Evolutionary conservation across 2,797 vertebrate species (phyloP).

Genomic region (Brachyrhaphis roseni): DNA sequence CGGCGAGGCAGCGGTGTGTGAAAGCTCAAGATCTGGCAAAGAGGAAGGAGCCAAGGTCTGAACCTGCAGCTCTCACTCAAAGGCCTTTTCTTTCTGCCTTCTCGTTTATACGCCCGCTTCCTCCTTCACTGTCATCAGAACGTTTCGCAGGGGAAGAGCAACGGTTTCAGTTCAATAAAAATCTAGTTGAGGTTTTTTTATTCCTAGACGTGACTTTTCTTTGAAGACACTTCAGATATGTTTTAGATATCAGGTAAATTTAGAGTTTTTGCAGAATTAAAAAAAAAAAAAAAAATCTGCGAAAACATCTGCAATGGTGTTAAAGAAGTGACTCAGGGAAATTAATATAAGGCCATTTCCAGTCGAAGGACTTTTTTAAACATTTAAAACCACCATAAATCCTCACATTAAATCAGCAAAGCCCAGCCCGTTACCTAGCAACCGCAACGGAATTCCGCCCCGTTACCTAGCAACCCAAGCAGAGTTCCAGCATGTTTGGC

Average conservation of each 20-base stretch:
- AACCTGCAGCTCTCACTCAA: conserved; percentile 37
- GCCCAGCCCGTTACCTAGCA: too few relatives aligned
- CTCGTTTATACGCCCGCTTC: conserved; percentile 21
- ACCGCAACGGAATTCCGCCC: too few relatives aligned
- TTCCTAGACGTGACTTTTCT: conserved; percentile 18
- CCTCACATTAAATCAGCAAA: background rate
- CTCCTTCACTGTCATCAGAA: conserved; percentile 17
- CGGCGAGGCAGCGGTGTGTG: conserved; percentile 45
- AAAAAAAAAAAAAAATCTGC: background rate
- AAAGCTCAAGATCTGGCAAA: conserved; percentile 40
- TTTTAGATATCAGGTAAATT: background rate
- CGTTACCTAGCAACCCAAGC: too few relatives aligned
- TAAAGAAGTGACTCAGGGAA: background rate
- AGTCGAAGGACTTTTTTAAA: background rate
- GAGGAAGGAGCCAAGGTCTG: conserved; percentile 54
- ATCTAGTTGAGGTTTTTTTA: conserved; percentile 2
- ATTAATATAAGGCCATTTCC: background rate
- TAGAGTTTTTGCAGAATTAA: background rate
- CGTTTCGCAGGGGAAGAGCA: background rate
- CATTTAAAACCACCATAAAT: background rate
- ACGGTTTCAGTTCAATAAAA: conserved; percentile 12
- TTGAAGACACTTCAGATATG: background rate
- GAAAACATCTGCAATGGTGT: background rate
- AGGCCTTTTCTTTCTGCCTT: conserved; percentile 16
- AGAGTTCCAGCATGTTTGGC: too few relatives aligned